These are phyloP conservation scores for Pseudotriccus pelzelni DNA, from an alignment of 2,797 vertebrate genomes.

Conservation along the genomic window DNA sequence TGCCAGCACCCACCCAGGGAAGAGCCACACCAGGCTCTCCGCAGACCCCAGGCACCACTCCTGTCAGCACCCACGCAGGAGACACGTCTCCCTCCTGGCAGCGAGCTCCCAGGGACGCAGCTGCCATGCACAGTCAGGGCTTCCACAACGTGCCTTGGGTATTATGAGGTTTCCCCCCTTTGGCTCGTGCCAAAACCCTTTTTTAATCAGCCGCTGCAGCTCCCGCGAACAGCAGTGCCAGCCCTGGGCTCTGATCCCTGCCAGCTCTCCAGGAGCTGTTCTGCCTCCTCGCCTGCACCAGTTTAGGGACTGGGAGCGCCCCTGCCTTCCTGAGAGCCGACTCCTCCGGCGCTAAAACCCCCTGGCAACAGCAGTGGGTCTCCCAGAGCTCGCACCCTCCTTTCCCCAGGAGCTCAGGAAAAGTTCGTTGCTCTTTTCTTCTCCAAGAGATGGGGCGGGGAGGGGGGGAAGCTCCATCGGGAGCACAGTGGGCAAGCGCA, in stretches of 20 bases:
- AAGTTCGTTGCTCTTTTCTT: not conserved
- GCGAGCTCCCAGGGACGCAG: not conserved
- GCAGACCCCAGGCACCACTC: not conserved
- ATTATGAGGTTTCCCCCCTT: not conserved
- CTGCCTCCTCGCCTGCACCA: not conserved
- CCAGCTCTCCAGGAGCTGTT: not conserved
- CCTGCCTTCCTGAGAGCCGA: not conserved
- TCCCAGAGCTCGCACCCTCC: not conserved
- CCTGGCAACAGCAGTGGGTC: accelerated
- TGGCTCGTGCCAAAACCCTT: not conserved
- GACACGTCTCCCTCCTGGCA: accelerated
- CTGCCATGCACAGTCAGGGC: not conserved
- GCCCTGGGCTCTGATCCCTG: not conserved
- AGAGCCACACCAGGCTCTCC: not conserved
- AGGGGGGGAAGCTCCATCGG: not conserved
- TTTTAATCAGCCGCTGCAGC: not conserved
- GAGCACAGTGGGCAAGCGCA: not conserved
- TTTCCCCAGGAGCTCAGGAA: not conserved
- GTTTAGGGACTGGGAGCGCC: not conserved
- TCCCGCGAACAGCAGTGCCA: not conserved
- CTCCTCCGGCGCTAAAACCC: not conserved
- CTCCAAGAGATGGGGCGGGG: not conserved
- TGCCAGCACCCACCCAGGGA: not conserved
- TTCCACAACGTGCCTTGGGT: not conserved
- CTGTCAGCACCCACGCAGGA: accelerated